Evolutionary conservation across 2,113 vertebrate genomes (phyloP).

Genomic region (Myanophis thanlyinensis): DNA sequence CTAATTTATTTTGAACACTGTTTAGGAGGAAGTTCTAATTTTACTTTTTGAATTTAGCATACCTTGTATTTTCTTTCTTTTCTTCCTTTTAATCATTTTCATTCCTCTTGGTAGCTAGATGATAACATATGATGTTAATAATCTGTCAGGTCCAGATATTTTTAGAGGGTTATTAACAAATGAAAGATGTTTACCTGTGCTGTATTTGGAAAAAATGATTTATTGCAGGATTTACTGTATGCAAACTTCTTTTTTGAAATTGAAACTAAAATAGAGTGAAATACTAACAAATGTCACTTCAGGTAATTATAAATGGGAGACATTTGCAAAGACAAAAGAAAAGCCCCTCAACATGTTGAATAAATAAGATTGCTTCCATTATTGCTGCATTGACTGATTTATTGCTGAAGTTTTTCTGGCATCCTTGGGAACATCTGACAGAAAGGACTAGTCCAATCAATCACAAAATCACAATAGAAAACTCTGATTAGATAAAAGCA

Average conservation of each 20-base stretch:
- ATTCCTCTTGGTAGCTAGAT: constrained; percentile 47
- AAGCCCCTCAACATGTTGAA: not conserved
- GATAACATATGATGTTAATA: constrained; percentile 50
- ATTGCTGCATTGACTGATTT: not conserved
- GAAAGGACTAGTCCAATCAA: not conserved
- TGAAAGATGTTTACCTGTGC: constrained; percentile 20
- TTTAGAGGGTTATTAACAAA: constrained; percentile 22
- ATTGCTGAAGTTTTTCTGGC: not conserved
- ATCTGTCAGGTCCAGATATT: constrained; percentile 35
- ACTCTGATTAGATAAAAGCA: not conserved
- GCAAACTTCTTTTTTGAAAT: constrained; percentile 50
- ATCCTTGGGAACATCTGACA: not conserved
- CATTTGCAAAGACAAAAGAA: constrained; percentile 22
- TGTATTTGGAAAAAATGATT: constrained; percentile 34
- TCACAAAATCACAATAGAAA: not conserved
- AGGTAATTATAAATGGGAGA: constrained; percentile 33
- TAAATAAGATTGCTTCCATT: constrained; percentile 16
- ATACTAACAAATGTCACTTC: constrained; percentile 22
- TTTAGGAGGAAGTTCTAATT: constrained; percentile 48
- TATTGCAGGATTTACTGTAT: constrained; percentile 36
- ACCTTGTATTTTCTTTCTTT: constrained; percentile 51
- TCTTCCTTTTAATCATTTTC: constrained; percentile 21
- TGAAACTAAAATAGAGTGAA: constrained; percentile 22
- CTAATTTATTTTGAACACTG: constrained; percentile 53
- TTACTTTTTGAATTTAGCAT: constrained; percentile 46